These are phyloP conservation scores for Nasonia vitripennis DNA, from an alignment of 1,140 invertebrate species.

Conservation along the genomic window DNA sequence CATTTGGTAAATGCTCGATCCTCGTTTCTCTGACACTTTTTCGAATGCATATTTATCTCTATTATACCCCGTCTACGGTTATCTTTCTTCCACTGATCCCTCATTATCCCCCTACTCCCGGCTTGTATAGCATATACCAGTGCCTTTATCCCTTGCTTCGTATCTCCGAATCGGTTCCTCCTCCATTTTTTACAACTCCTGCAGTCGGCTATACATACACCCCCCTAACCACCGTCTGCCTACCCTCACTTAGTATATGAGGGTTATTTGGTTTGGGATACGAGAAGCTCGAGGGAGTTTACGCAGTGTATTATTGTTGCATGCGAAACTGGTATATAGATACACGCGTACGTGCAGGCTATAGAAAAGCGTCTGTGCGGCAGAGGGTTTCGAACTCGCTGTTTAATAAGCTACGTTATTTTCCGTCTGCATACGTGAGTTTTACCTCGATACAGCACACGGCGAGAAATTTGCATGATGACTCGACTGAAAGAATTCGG, in stretches of 20 bases:
- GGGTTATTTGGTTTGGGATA: slow-evolving; percentile 28
- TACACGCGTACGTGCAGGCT: not conserved
- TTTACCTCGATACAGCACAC: too few species aligned
- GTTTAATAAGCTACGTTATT: not conserved
- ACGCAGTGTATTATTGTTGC: slow-evolving; percentile 41
- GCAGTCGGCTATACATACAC: not conserved
- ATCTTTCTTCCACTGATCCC: slow-evolving; percentile 1
- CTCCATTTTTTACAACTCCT: slow-evolving; percentile 34
- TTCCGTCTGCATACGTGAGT: not conserved
- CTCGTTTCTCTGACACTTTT: not conserved
- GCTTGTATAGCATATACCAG: not conserved
- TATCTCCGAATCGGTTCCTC: not conserved
- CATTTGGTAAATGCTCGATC: not conserved
- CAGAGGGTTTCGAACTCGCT: not conserved
- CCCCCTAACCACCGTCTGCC: not conserved
- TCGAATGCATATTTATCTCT: slow-evolving; percentile 21
- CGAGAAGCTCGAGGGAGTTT: slow-evolving; percentile 4
- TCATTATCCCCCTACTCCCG: slow-evolving; percentile 6
- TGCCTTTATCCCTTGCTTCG: not conserved
- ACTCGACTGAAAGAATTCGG: too few species aligned
- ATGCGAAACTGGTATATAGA: slow-evolving; percentile 14
- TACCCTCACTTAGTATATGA: not conserved
- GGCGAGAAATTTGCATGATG: too few species aligned
- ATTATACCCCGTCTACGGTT: not conserved
- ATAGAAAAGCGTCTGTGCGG: not conserved